Evolutionary conservation across 1,140 invertebrate species (phyloP).

Genomic region (Pollicipes pollicipes): DNA sequence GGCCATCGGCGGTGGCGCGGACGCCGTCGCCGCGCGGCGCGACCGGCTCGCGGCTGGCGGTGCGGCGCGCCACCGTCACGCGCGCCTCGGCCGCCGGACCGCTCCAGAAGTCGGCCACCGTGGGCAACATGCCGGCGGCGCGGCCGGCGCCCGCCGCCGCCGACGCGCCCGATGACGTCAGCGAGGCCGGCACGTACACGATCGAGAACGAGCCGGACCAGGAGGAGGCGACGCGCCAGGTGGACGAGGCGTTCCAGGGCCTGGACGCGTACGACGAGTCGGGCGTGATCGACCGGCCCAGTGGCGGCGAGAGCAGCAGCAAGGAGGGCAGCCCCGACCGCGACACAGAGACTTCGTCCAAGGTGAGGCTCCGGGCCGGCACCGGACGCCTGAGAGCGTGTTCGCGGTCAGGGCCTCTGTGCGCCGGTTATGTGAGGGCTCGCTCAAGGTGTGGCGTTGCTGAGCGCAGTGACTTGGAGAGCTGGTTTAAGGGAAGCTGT

Average conservation of each 20-base stretch:
- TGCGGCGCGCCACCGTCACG: background rate
- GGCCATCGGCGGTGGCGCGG: background rate
- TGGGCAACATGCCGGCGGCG: background rate
- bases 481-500: too few species aligned
- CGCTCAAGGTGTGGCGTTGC: too few species aligned
- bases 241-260: constrained; percentile 52
- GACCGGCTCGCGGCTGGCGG: background rate
- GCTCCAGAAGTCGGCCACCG: background rate
- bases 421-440: too few species aligned
- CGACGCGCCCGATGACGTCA: constrained; percentile 41
- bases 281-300: constrained; percentile 20
- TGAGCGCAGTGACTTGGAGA: too few species aligned
- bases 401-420: too few species aligned
- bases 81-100: too few species aligned
- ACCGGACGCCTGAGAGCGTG: too few species aligned
- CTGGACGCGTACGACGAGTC: constrained; percentile 30
- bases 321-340: constrained; percentile 9
- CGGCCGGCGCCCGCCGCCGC: constrained; percentile 9
- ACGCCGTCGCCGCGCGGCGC: background rate
- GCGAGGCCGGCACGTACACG: constrained; percentile 72
- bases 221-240: constrained; percentile 65
- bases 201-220: constrained; percentile 67
- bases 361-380: background rate
- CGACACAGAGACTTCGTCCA: constrained; percentile 1
- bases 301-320: constrained; percentile 18